Evolutionary conservation across 2,888 invertebrate species (phyloP).

Genomic region (Quadriops clusia): DNA sequence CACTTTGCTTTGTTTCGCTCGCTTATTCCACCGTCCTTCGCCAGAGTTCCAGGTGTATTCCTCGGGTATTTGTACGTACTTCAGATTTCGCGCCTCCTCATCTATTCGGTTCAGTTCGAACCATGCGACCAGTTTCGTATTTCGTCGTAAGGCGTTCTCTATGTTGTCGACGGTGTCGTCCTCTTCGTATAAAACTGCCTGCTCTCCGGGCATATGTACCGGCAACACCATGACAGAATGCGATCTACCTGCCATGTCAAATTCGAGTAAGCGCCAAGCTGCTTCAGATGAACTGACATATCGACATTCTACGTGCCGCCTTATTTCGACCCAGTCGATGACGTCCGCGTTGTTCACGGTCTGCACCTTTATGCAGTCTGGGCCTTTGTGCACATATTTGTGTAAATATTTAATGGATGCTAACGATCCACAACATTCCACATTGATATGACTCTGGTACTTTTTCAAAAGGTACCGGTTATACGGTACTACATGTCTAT

Average conservation of each 20-base stretch:
- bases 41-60: conserved; percentile 13
- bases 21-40: conserved; percentile 4
- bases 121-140: conserved; percentile 21
- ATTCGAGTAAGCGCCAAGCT: background rate
- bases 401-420: background rate
- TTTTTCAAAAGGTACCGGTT: too few relatives aligned
- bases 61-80: conserved; percentile 20
- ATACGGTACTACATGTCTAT: background rate
- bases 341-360: background rate
- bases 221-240: conserved; percentile 17
- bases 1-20: conserved; percentile 5
- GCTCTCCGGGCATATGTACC: conserved; percentile 25
- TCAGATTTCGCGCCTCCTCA: conserved; percentile 11
- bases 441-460: background rate
- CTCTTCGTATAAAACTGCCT: conserved; percentile 12
- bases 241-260: background rate
- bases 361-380: background rate
- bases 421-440: background rate
- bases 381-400: conserved; percentile 1
- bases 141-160: conserved; percentile 1
- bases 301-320: background rate
- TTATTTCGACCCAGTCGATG: too few relatives aligned
- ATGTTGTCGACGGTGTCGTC: conserved; percentile 10
- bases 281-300: background rate
- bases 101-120: conserved; percentile 19